Evolutionary conservation across 2,797 vertebrate genomes (phyloP).

Genomic region (Argya squamiceps): DNA sequence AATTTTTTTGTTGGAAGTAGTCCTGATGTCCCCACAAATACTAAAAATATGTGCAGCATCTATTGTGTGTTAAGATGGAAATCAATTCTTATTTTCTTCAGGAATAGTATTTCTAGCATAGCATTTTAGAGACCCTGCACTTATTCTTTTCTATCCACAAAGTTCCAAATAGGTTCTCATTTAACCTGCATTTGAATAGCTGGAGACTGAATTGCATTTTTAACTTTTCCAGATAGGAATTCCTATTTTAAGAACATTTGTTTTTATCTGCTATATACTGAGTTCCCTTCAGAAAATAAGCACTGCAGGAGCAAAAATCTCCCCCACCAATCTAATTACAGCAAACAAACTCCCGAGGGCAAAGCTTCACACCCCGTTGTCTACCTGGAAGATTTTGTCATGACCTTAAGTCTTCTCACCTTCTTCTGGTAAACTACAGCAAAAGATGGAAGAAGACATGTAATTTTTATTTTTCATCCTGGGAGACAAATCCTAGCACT

Average conservation of each 20-base stretch:
- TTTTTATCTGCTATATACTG: not conserved
- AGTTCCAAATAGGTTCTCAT: not conserved
- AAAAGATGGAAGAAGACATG: not conserved
- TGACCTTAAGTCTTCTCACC: not conserved
- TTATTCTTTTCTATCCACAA: not conserved
- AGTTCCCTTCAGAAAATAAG: not conserved
- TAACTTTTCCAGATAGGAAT: not conserved
- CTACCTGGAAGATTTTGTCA: not conserved
- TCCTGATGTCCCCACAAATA: not conserved
- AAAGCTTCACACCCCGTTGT: not conserved
- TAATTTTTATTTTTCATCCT: not conserved
- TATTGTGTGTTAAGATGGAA: not conserved
- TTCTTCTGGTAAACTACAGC: not conserved
- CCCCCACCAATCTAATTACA: not conserved
- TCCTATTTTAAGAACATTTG: not conserved
- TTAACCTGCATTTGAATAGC: not conserved
- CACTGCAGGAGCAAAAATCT: not conserved
- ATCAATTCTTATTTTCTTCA: not conserved
- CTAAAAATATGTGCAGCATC: not conserved
- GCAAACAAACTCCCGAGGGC: not conserved
- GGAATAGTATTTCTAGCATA: not conserved
- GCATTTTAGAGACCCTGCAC: not conserved
- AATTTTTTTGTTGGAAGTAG: not conserved
- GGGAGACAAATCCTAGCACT: not conserved
- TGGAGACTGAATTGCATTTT: not conserved